phyloP scores from a whole-genome alignment of 2,113 vertebrate genomes.

The Notechis scutatus region DNA sequence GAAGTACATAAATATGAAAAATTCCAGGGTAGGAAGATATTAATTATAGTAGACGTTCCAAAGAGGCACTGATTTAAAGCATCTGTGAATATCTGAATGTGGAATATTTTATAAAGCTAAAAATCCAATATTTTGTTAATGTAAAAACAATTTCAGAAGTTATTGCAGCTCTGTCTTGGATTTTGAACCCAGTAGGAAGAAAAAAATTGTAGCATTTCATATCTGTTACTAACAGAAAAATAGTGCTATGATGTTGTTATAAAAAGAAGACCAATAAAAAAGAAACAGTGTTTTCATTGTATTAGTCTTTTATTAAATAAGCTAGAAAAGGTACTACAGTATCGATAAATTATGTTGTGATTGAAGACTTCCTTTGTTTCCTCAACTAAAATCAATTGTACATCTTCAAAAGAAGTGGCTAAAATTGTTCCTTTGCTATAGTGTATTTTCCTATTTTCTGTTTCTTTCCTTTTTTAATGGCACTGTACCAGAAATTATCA shows the following conservation, averaged over 20 bases:
- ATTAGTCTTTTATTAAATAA: background rate
- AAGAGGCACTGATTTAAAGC: background rate
- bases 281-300: background rate
- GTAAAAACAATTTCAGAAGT: background rate
- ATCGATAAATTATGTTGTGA: background rate
- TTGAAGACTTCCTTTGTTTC: background rate
- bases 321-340: background rate
- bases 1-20: background rate
- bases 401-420: background rate
- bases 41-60: background rate
- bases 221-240: background rate
- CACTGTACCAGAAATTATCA: background rate
- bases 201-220: too few relatives aligned
- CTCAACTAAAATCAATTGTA: background rate
- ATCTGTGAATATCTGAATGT: background rate
- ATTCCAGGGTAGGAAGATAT: background rate
- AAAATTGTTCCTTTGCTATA: background rate
- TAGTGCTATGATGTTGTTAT: background rate
- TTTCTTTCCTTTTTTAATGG: background rate
- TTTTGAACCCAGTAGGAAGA: background rate
- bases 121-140: background rate
- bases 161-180: background rate
- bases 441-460: background rate
- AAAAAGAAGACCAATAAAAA: background rate
- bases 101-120: background rate